These are phyloP conservation scores for Pseudococcus jackbeardsleyi DNA, from an alignment of 2,888 invertebrate species.

Conservation along the genomic window DNA sequence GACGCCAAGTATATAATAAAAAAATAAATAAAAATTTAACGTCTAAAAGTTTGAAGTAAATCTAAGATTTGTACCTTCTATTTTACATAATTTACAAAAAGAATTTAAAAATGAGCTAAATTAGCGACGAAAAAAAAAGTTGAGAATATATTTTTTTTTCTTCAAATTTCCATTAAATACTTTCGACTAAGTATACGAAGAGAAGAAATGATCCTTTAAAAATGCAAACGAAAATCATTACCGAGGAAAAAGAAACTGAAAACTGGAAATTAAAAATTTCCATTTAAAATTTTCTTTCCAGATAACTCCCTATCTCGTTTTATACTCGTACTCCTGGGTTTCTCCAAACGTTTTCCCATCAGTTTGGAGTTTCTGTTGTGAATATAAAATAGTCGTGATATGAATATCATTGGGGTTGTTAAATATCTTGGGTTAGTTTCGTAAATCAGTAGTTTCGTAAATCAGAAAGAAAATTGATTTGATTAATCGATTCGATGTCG, in stretches of 20 bases:
- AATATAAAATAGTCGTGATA: not conserved
- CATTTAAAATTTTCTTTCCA: conserved; percentile 14
- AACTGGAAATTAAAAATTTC: conserved; percentile 26
- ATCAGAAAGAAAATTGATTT: not conserved
- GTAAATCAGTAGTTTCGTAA: not conserved
- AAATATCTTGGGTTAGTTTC: not conserved
- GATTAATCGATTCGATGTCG: not conserved
- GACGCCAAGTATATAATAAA: not conserved
- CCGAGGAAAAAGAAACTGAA: not conserved
- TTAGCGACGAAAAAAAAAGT: conserved; percentile 26
- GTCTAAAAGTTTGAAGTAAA: conserved; percentile 24
- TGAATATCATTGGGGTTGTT: not conserved
- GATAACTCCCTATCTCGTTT: not conserved
- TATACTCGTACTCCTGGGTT: not conserved
- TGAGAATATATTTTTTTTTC: not conserved
- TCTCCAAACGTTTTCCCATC: not conserved
- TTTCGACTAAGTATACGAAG: not conserved
- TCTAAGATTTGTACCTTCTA: conserved; percentile 28
- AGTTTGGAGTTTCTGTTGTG: not conserved
- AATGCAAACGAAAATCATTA: conserved; percentile 1
- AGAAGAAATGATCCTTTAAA: conserved; percentile 22
- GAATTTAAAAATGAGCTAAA: conserved; percentile 28
- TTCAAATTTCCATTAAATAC: conserved; percentile 9
- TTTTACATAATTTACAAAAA: conserved; percentile 32
- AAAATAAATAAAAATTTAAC: conserved; percentile 19